A percentile compares a stretch with the other conserved stretches of the same genome.
Conservation (phyloP, 1,140 invertebrate genomes). For the Philotrypesis tridentata region DNA sequence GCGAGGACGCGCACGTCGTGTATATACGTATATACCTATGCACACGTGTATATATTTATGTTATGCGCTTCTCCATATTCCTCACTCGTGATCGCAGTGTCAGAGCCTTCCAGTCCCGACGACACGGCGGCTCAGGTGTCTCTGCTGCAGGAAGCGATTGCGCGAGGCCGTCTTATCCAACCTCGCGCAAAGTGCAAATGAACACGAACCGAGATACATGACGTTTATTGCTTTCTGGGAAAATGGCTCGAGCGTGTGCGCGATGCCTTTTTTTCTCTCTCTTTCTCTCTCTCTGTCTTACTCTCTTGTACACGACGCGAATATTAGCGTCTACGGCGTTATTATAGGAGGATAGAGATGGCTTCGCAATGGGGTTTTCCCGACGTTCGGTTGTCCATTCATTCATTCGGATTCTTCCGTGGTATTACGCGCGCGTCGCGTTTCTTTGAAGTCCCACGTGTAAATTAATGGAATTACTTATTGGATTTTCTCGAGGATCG, state of each 20-base stretch:
- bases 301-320: neutral
- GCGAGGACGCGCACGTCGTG: neutral
- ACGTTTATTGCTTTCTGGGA: conserved; percentile 2
- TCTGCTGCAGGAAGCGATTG: neutral
- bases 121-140: neutral
- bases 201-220: conserved; percentile 12
- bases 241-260: too few relatives aligned
- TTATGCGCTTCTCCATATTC: neutral
- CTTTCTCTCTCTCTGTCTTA: too few relatives aligned
- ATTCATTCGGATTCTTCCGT: neutral
- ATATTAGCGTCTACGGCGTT: neutral
- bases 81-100: too few relatives aligned
- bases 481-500: too few relatives aligned
- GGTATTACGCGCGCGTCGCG: too few relatives aligned
- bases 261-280: too few relatives aligned
- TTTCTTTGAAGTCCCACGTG: too few relatives aligned
- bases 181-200: conserved; percentile 19
- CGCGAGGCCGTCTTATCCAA: neutral
- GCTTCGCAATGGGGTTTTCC: too few relatives aligned
- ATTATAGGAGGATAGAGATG: too few relatives aligned
- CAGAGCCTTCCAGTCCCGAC: neutral
- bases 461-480: too few relatives aligned
- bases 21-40: neutral
- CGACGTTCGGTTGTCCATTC: too few relatives aligned
- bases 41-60: too few relatives aligned